Evolutionary conservation across 2,113 vertebrate genomes (phyloP).

Genomic region (Corythoichthys intestinalis): DNA sequence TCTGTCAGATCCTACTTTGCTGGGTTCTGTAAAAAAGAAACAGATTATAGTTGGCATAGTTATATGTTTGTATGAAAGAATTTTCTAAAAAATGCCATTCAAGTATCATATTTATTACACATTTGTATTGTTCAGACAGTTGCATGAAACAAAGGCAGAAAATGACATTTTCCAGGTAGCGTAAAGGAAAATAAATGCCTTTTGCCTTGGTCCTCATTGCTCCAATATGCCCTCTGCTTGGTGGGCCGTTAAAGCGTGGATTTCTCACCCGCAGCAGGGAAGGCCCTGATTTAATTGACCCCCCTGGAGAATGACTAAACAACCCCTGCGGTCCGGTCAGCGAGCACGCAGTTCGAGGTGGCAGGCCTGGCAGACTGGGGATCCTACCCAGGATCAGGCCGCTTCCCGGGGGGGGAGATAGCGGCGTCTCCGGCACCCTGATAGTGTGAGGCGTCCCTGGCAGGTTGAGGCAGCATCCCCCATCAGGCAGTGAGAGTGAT

Average conservation of each 20-base stretch:
- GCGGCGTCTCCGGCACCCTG: constrained; percentile 61
- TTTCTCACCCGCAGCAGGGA: constrained; percentile 52
- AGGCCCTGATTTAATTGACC: constrained; percentile 50
- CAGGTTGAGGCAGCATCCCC: constrained; percentile 19
- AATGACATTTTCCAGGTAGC: too few species aligned
- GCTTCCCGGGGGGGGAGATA: constrained; percentile 49
- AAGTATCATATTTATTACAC: background rate
- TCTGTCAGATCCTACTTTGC: background rate
- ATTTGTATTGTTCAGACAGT: background rate
- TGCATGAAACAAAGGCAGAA: background rate
- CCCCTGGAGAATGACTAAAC: constrained; percentile 46
- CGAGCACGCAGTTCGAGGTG: constrained; percentile 36
- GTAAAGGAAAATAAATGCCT: too few species aligned
- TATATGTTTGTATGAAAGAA: too few species aligned
- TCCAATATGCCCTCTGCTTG: constrained; percentile 16
- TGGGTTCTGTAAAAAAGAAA: background rate
- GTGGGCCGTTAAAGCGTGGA: background rate
- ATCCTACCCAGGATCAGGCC: constrained; percentile 56
- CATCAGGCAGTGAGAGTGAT: constrained; percentile 29
- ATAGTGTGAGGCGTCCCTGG: constrained; percentile 10
- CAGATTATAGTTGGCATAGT: background rate
- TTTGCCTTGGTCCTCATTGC: constrained; percentile 13
- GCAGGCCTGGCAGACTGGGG: constrained; percentile 34
- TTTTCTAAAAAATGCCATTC: too few species aligned
- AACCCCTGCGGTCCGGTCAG: constrained; percentile 49